phyloP scores from a whole-genome alignment of 2,888 invertebrate genomes.

The Bedellia somnulentella region DNA sequence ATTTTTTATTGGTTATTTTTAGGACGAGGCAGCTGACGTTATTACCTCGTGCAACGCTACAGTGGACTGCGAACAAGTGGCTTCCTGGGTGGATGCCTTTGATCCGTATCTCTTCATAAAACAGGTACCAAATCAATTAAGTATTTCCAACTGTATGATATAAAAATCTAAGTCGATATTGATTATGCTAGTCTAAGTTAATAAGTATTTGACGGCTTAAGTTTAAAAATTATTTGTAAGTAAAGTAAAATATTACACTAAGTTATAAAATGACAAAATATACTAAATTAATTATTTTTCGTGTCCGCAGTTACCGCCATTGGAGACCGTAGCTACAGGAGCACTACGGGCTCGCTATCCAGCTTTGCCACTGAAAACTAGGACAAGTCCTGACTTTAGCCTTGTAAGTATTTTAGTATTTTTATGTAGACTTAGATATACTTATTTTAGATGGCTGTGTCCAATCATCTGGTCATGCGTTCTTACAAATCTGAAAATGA shows the following conservation, averaged over 20 bases:
- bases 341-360: conserved; percentile 62
- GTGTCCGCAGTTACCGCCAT: conserved; percentile 32
- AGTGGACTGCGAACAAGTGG: conserved; percentile 41
- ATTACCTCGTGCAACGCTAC: conserved; percentile 40
- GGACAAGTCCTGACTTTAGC: conserved; percentile 92
- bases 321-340: conserved; percentile 42
- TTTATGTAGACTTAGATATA: background rate
- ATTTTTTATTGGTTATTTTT: no score
- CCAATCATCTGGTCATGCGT: no score
- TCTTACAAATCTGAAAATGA: no score
- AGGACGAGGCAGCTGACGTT: conserved; percentile 47
- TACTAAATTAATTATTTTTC: conserved; percentile 1
- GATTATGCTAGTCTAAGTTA: no score
- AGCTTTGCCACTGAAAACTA: conserved; percentile 87
- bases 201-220: no score
- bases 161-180: no score
- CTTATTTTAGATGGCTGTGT: no score
- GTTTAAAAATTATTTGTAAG: no score
- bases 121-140: conserved; percentile 72
- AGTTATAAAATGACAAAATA: background rate
- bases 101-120: conserved; percentile 92
- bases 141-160: no score
- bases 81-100: conserved; percentile 70
- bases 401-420: conserved; percentile 64
- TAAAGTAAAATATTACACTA: no score